Evolutionary conservation across 1,140 invertebrate genomes (phyloP), one percentile per base, ranked within the genome.

Genomic region (Popillia japonica): DNA sequence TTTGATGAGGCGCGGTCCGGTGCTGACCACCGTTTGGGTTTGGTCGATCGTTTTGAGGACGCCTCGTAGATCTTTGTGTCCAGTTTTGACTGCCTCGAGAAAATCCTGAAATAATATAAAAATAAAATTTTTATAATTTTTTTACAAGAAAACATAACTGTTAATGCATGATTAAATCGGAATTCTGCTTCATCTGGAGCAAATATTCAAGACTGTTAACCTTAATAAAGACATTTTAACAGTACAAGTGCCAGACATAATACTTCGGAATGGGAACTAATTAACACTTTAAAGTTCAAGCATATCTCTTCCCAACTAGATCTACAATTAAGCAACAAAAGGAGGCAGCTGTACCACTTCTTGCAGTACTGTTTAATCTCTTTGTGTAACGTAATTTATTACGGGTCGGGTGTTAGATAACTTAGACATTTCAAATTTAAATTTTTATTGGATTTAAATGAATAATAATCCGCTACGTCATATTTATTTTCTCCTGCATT

Each of bases 1-100:
- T 82, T 93, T 92, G n/a, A 96, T 88, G 72, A 96, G 85, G 78
- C 90, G 88, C 0, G 93, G 93, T 55, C 92, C 93, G 0, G 89
- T 88, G 11, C 91, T 89, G 48, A 91, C 90, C 81, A 92, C 79
- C 34, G 83, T 80, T 88, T 78, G 81, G 34, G 79, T 82, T 27
- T 91, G 88, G 77, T 91, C 88, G 6, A 22, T 34, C 59, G 90
- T 90, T 78, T 90, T 89, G 80, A 95, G 87, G 76, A 92, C 91
- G 84, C 90, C 88, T 78, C 93, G 89, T 20, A 94, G 87, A 85
- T 95, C 93, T 76, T 91, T 89, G 41, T 88, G 85, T 80, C 93
- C 92, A 48, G 86, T 90, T 44, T 91, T 90, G 78, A 95, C 91
- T 8, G 94, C 94, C 79, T 91, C 89, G 81, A 94, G 90, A 79